Evolutionary conservation across 2,113 vertebrate species (phyloP), one percentile per base, ranked within the genome.

Genomic region (Lamprotornis superbus): DNA sequence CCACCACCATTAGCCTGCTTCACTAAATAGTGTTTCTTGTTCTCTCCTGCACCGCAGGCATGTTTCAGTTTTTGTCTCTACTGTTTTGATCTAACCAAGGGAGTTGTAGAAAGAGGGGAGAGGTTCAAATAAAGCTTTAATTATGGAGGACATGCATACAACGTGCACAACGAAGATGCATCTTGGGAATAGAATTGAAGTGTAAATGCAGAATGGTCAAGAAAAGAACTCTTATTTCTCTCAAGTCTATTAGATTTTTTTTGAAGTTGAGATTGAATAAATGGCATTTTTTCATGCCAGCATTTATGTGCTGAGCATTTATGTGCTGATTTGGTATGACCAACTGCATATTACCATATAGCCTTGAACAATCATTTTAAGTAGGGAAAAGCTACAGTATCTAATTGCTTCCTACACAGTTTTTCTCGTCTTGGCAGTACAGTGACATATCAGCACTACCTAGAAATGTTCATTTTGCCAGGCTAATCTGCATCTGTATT

Each of bases 31-130:
- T 77, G 64, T 94, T 23, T 76, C 74, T 87, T 90, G 52, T 88
- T 74, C 67, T 55, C 52, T 83, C 46, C 59, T 65, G 67, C 73
- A 93, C 76, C 71, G 73, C 10, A 6, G 83, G 90, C 86, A 60
- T 92, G 49, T 80, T 97, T 92, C 83, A 61, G 46, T 83, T 94
- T 91, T 88, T 92, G 65, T 81, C 75, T 79, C 59, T 65, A 46
- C 70, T 63, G 89, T 94, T 94, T 92, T 94, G 94, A 90, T 94
- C 76, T 94, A 94, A 90, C 90, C 53, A 87, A 83, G 84, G 75
- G 55, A 83, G 76, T 91, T 94, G 90, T 84, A 76, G 91, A 95
- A 90, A 50, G 80, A 60, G 57, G 37, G 79, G 77, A 68, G 63
- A 84, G 76, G 76, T 85, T 91, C 83, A 81, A 94, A 77, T 68